Conservation (phyloP, 2,797 vertebrate genomes). For the Pipistrellus pipistrellus region DNA sequence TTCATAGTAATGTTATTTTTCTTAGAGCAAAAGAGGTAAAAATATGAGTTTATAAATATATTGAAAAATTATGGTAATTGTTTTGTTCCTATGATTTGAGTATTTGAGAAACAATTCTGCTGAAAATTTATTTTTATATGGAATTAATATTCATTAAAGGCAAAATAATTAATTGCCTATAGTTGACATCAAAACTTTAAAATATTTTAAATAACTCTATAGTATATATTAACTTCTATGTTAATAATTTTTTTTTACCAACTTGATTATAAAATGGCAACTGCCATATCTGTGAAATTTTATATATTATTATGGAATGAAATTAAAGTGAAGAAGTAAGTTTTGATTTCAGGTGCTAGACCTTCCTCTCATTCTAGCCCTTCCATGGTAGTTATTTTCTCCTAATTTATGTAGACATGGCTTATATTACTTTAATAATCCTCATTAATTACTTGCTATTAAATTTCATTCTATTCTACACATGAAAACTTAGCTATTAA, state of each 20-base stretch:
- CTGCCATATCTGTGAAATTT: not conserved
- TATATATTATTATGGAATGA: not conserved
- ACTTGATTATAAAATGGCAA: constrained; percentile 30
- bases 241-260: not conserved
- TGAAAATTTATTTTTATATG: not conserved
- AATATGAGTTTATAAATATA: not conserved
- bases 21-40: constrained; percentile 4
- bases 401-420: constrained; percentile 1
- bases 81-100: not conserved
- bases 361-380: not conserved
- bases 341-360: not conserved
- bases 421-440: constrained; percentile 16
- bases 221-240: not conserved
- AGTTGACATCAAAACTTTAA: not conserved
- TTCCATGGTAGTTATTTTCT: not conserved
- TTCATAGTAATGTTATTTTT: constrained; percentile 1
- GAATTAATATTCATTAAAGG: constrained; percentile 27
- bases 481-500: not conserved
- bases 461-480: not conserved
- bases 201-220: not conserved
- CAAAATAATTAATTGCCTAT: not conserved
- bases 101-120: constrained; percentile 40
- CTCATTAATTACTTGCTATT: not conserved
- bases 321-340: constrained; percentile 41
- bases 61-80: not conserved